Conservation (phyloP, 1,140 invertebrate genomes). For the Panonychus citri region DNA sequence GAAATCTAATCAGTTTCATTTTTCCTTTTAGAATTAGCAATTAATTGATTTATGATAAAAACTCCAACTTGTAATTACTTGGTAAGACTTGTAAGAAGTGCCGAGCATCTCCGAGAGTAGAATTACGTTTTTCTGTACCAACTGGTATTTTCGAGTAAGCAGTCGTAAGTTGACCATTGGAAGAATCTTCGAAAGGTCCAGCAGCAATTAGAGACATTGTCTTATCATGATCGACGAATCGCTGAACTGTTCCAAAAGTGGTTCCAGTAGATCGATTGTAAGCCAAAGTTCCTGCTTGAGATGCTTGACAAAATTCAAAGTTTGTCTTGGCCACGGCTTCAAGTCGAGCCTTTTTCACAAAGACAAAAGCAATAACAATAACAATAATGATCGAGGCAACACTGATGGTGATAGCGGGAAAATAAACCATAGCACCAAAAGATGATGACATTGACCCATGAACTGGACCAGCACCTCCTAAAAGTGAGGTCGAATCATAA, state of each 20-base stretch:
- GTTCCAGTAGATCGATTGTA: neutral
- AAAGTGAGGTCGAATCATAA: neutral
- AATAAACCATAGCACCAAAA: neutral
- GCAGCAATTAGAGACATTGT: constrained; percentile 10
- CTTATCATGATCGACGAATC: neutral
- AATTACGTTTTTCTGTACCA: neutral
- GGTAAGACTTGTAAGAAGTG: too few species aligned
- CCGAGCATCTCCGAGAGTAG: neutral
- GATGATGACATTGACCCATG: constrained; percentile 3
- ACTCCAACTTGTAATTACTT: too few species aligned
- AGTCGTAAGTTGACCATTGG: too few species aligned
- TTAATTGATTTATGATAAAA: neutral
- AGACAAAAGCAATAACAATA: constrained; percentile 1
- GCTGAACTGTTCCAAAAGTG: neutral
- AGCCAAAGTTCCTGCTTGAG: neutral
- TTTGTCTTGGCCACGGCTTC: neutral
- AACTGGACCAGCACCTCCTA: neutral
- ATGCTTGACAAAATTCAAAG: neutral
- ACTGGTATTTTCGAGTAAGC: neutral
- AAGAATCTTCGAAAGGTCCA: constrained; percentile 21
- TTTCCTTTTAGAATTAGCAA: too few species aligned
- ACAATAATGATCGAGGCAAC: neutral
- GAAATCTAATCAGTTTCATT: too few species aligned
- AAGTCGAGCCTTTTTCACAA: neutral
- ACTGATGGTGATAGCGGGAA: neutral